Base-by-base conservation (phyloP, 1,140 invertebrate species). In the Leptinotarsa texana region DNA sequence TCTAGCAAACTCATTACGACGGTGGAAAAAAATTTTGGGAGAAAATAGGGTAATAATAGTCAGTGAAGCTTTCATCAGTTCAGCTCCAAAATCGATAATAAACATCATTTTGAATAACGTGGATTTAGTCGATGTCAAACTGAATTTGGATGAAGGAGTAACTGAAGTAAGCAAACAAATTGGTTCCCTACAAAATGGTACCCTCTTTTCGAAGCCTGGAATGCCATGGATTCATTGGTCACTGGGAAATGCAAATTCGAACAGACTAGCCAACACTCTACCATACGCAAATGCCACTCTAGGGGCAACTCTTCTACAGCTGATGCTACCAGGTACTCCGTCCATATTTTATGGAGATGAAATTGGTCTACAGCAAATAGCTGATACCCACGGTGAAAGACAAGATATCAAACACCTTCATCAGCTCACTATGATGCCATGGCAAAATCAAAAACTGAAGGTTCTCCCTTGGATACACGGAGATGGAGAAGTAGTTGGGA, bases 311-410 rank as follows among this genome's bases (percentile, higher is more conserved):
- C 85, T 94, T 62, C 85, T 95, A 73, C 88, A 92, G 74, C 88
- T 94, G 81, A 91, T 92, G 86, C 83, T 96, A 24, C 94, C 94
- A 2, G 94, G 94, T 5, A 93, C 93, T 13, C 89, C 93, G 0
- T 93, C 88, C 77, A 90, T 95, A 78, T 93, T 95, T 83, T 95
- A 95, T 82, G 93, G 93, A 6, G 93, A 95, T 84, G 94, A 95
- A 87, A 89, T 94, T 75, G 89, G 89, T 18, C 84, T 90, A 51
- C 77, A 87, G 57, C 83, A 87, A 72, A 78, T 86, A 22, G 77
- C 83, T 13, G 87, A 89, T 76, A 84, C 87, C 24, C 84, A 88
- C 57, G 85, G 85, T 51, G 90, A 92, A 83, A 88, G 89, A 73
- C 85, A 87, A 73, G 90, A 93, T 80, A 85, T 91, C 5, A 84